Conservation (phyloP, 1,140 invertebrate species). For the Ptiloglossa arizonensis region DNA sequence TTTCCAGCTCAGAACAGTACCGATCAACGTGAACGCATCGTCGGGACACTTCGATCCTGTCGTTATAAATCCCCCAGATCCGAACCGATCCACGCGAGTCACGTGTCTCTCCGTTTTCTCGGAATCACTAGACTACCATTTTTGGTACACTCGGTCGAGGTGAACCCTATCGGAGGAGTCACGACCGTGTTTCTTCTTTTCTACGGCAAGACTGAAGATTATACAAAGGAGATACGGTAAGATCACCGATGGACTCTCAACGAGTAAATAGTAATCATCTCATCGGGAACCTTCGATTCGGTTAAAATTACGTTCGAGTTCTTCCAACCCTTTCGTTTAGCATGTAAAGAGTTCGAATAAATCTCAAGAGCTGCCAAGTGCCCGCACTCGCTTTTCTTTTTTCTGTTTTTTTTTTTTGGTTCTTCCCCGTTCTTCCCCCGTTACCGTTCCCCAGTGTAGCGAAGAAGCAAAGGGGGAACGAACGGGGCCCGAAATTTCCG, state of each 20-base stretch:
- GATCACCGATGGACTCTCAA: too few species aligned
- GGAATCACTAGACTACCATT: background rate
- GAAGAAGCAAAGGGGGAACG: conserved; percentile 1
- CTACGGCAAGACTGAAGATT: too few species aligned
- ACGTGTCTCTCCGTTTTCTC: background rate
- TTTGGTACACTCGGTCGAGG: background rate
- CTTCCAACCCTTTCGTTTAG: background rate
- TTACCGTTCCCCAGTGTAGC: background rate
- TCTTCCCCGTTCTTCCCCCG: background rate
- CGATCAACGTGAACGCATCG: too few species aligned
- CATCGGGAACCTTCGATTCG: too few species aligned
- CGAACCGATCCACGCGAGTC: background rate
- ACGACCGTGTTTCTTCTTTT: too few species aligned
- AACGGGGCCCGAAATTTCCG: background rate
- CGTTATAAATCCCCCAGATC: too few species aligned
- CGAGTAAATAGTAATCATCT: too few species aligned
- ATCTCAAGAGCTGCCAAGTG: conserved; percentile 23
- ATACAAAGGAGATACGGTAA: too few species aligned
- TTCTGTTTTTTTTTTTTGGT: background rate
- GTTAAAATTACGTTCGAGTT: conserved; percentile 1
- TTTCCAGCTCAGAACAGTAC: too few species aligned
- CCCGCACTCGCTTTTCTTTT: conserved; percentile 50
- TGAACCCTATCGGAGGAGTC: too few species aligned
- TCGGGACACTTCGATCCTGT: too few species aligned
- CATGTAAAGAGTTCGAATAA: background rate